A percentile compares a stretch with the other conserved stretches of the same genome.
Conservation (phyloP, 2,113 vertebrate species). For the Sorex fumeus region DNA sequence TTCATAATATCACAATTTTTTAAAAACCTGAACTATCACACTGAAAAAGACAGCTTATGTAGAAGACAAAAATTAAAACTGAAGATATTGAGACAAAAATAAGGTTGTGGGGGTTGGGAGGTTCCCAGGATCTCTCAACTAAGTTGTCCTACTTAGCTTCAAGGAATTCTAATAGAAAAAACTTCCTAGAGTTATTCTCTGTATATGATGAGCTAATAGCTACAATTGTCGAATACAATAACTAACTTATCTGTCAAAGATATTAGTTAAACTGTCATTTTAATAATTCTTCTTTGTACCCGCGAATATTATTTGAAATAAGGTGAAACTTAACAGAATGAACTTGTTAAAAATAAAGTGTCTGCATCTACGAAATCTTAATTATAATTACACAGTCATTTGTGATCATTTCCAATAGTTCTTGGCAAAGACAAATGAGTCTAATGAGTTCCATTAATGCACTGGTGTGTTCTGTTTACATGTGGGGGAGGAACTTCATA, state of each 20-base stretch:
- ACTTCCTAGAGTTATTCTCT: conserved; percentile 19
- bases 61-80: conserved; percentile 61
- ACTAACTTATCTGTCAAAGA: conserved; percentile 39
- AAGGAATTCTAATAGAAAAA: conserved; percentile 24
- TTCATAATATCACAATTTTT: conserved; percentile 67
- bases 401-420: conserved; percentile 76
- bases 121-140: conserved; percentile 9
- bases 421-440: conserved; percentile 75
- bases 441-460: conserved; percentile 69
- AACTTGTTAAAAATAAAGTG: conserved; percentile 80
- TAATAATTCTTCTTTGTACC: conserved; percentile 68
- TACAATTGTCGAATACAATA: conserved; percentile 63
- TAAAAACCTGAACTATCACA: conserved; percentile 66
- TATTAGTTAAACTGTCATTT: conserved; percentile 70
- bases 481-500: not conserved
- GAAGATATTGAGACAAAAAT: not conserved
- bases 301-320: conserved; percentile 62
- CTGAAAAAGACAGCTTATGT: conserved; percentile 22
- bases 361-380: conserved; percentile 62
- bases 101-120: too few relatives aligned
- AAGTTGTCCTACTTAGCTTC: conserved; percentile 11
- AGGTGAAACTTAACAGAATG: conserved; percentile 73
- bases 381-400: conserved; percentile 82
- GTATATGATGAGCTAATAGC: conserved; percentile 48
- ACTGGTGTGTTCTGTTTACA: conserved; percentile 3